Percentiles rank a stretch among this genome's conserved stretches.
These are phyloP conservation scores for Triplophysa yarkandensis DNA, from an alignment of 2,797 vertebrate species.

Conservation along the genomic window DNA sequence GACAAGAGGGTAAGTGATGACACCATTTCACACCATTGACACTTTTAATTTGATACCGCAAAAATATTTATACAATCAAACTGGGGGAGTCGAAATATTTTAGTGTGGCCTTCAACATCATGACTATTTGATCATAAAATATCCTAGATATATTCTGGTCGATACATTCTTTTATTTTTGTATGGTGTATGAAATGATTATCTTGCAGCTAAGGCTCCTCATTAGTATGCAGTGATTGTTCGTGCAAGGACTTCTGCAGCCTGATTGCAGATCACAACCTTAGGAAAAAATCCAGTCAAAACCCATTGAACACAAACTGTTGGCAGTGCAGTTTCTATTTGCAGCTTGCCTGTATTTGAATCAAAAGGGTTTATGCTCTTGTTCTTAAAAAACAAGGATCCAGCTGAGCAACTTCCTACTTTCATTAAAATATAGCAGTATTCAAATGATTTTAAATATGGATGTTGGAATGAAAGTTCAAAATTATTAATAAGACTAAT, in stretches of 20 bases:
- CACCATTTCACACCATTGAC: too few relatives aligned
- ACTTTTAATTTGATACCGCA: too few relatives aligned
- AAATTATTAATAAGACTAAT: background rate
- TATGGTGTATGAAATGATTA: background rate
- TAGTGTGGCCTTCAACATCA: too few relatives aligned
- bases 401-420: background rate
- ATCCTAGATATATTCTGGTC: background rate
- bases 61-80: too few relatives aligned
- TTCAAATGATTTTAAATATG: conserved; percentile 20
- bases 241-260: conserved; percentile 20
- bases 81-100: too few relatives aligned
- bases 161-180: background rate
- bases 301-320: conserved; percentile 42
- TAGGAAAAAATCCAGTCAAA: conserved; percentile 35
- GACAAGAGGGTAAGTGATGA: too few relatives aligned
- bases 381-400: conserved; percentile 9
- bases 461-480: background rate
- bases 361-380: conserved; percentile 22
- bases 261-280: conserved; percentile 43
- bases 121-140: background rate
- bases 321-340: conserved; percentile 46
- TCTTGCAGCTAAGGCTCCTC: background rate
- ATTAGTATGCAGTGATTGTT: conserved; percentile 40
- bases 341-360: conserved; percentile 34
- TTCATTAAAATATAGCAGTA: background rate